Base-by-base conservation (phyloP, 2,113 vertebrate species). In the Hippotragus niger region DNA sequence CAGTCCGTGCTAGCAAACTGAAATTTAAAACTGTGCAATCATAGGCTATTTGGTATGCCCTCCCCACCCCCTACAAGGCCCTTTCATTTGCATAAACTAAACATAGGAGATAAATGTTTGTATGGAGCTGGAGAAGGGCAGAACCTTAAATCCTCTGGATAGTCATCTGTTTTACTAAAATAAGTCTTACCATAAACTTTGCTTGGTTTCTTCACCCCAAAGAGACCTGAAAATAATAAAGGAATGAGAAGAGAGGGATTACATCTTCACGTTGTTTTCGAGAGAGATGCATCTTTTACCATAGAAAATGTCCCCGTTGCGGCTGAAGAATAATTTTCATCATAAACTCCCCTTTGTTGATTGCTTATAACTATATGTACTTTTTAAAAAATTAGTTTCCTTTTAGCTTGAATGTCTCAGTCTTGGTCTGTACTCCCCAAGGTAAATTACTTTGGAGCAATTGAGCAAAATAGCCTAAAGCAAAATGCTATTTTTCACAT, bases 61-160 rank as follows among this genome's bases (percentile, higher is more conserved):
- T 16, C 58, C 31, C 27, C 19, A 47, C 5, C 40, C 31, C 15
- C 33, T 27, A 21, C 10, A 62, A 96, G 50, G 87, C 52, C 3
- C n/a, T 43, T 81, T 91, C 25, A 93, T 97, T 97, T 97, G 92
- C n/a, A 58, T 95, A 94, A 94, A 16, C 71, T 95, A 94, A 97
- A 96, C 93, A 91, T 89, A 84, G 86, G 74, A 91, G 57, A 92
- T 88, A 95, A 93, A 93, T 95, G 40, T 97, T 94, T 93, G 25
- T 62, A 71, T 57, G 40, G 53, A 97, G n/a, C 62, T 85, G 16
- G 50, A 29, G 33, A 76, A 96, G 45, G 23, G 27, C 45, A 88
- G 88, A 91, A 74, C 93, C 94, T 94, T 91, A 71, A 95, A 52
- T 91, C 87, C 93, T 83, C 47, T 90, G 58, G 27, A 19, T 84